Percentiles rank a stretch among this genome's conserved stretches.
phyloP scores from a whole-genome alignment of 2,113 vertebrate genomes.

The Dicrurus megarhynchus region DNA sequence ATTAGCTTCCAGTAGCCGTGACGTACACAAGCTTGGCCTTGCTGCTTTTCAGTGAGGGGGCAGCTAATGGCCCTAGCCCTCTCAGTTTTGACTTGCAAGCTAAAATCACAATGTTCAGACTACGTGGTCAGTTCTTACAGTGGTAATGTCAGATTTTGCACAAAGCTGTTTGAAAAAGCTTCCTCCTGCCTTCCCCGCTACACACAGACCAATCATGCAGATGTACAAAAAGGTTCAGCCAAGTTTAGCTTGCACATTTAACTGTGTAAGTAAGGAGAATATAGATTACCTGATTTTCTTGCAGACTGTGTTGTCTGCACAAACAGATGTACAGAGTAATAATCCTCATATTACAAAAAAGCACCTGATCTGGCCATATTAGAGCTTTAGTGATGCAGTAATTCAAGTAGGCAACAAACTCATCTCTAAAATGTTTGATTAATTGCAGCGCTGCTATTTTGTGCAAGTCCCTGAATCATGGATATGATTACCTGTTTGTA shows the following conservation, averaged over 20 bases:
- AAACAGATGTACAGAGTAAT: background rate
- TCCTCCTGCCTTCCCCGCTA: background rate
- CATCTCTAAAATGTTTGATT: background rate
- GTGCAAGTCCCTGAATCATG: background rate
- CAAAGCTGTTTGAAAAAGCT: background rate
- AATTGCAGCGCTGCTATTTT: background rate
- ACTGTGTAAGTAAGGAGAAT: background rate
- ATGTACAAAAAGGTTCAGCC: background rate
- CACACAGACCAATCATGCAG: background rate
- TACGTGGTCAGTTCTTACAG: accelerated
- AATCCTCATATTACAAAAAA: background rate
- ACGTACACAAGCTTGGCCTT: background rate
- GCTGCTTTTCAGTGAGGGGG: background rate
- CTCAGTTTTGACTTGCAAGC: background rate
- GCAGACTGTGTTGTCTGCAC: background rate
- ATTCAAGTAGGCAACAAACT: background rate
- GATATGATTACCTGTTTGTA: background rate
- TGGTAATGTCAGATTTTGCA: background rate
- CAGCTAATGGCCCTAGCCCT: background rate
- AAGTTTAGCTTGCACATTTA: background rate
- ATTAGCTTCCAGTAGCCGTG: background rate
- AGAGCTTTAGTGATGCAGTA: background rate
- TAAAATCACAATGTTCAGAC: background rate
- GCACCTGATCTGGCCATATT: background rate
- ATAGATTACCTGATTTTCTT: constrained; percentile 27